A percentile compares a stretch with the other conserved stretches of the same genome.
Conservation (phyloP, 2,888 invertebrate genomes). For the Sepioteuthis lessoniana region DNA sequence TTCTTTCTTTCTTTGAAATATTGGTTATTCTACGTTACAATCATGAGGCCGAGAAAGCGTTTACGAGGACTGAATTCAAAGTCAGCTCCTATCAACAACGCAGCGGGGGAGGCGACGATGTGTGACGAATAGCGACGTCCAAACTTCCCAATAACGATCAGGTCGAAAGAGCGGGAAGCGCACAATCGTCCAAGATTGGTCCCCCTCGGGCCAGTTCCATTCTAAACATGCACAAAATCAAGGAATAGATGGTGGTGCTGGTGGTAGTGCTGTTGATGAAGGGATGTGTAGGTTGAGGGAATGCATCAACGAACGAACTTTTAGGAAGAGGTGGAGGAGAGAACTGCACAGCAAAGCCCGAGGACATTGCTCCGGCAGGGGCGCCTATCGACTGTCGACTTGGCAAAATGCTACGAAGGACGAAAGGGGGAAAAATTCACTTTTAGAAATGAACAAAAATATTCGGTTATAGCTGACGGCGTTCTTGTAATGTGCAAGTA, state of each 20-base stretch:
- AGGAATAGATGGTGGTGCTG: not conserved
- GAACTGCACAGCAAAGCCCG: not conserved
- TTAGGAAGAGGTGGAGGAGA: not conserved
- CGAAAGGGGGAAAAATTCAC: not conserved
- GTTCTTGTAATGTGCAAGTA: not conserved
- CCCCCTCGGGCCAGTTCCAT: conserved; percentile 15
- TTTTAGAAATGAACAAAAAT: conserved; percentile 10
- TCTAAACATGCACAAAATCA: not conserved
- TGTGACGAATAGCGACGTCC: conserved; percentile 4
- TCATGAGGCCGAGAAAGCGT: not conserved
- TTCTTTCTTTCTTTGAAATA: not conserved
- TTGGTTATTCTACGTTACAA: not conserved
- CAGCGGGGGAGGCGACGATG: not conserved
- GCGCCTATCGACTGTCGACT: conserved; percentile 11
- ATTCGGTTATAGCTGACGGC: not conserved
- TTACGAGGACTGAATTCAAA: not conserved
- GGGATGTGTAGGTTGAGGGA: not conserved
- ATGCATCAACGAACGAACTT: not conserved
- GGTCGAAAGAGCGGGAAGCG: not conserved
- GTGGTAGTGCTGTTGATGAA: no score
- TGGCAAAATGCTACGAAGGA: not conserved
- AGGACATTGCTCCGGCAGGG: conserved; percentile 23
- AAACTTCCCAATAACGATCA: not conserved
- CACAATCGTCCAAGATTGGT: conserved; percentile 33
- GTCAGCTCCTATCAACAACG: not conserved